Percentiles rank a stretch among this genome's conserved stretches.
phyloP scores from a whole-genome alignment of 2,797 vertebrate species.

The Melanogrammus aeglefinus region DNA sequence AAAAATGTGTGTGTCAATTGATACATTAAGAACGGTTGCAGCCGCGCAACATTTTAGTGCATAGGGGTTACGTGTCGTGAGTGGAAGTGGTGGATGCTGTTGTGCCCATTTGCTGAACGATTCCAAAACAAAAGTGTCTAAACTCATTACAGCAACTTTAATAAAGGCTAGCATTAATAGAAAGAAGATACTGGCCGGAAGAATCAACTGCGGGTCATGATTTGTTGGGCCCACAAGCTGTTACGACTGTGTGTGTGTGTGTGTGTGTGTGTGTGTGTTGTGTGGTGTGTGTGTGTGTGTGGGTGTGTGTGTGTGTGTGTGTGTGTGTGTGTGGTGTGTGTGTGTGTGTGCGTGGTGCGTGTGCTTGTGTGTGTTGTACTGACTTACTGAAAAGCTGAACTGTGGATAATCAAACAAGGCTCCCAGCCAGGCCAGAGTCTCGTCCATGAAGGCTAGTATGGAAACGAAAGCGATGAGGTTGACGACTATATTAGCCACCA shows the following conservation, averaged over 20 bases:
- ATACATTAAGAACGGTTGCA: no score
- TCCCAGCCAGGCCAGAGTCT: slow-evolving; percentile 82
- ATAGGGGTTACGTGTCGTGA: no score
- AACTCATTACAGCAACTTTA: not conserved
- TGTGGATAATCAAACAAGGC: slow-evolving; percentile 81
- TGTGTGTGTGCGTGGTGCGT: no score
- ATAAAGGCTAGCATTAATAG: not conserved
- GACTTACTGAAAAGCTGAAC: slow-evolving; percentile 81
- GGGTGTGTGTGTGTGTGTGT: no score
- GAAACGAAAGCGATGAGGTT: slow-evolving; percentile 83
- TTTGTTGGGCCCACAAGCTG: not conserved
- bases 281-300: no score
- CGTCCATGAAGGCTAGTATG: slow-evolving; percentile 77
- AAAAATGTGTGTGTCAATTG: no score
- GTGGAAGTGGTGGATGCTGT: not conserved
- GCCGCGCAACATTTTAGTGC: no score
- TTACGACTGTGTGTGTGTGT: not conserved
- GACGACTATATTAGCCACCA: slow-evolving; percentile 76
- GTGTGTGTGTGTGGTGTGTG: no score
- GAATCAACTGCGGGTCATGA: not conserved
- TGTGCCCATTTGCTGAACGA: not conserved
- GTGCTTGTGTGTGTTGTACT: no score
- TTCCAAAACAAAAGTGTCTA: not conserved
- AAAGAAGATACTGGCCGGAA: not conserved
- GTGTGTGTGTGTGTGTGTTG: no score